A percentile compares a stretch with the other conserved stretches of the same genome.
Conservation (phyloP, 2,113 vertebrate species). For the Hydrochoerus hydrochaeris region DNA sequence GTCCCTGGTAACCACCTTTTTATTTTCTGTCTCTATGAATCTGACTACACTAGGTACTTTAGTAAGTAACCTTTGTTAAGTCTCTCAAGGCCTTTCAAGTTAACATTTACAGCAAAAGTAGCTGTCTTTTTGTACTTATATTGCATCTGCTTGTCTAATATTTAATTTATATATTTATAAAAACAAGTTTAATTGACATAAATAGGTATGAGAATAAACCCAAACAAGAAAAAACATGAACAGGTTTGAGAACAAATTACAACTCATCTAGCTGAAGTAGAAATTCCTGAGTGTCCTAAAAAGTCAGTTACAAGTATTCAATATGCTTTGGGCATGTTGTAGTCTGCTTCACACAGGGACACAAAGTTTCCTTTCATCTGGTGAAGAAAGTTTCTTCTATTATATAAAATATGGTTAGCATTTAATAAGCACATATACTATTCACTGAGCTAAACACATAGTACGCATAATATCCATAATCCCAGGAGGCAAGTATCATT, state of each 20-base stretch:
- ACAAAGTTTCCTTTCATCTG: not conserved
- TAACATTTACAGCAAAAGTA: conserved; percentile 38
- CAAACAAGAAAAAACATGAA: not conserved
- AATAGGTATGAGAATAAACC: not conserved
- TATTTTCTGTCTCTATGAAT: not conserved
- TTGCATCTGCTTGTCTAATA: conserved; percentile 29
- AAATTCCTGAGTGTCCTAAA: not conserved
- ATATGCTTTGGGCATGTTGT: accelerated
- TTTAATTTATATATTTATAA: conserved; percentile 51
- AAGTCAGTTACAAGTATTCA: not conserved
- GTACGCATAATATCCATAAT: not conserved
- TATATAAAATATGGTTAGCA: not conserved
- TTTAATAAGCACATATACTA: not conserved
- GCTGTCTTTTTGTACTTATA: conserved; percentile 18
- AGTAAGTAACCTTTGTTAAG: not conserved
- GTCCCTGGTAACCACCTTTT: not conserved
- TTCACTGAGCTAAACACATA: not conserved
- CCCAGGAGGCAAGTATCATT: not conserved
- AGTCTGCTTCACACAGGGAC: accelerated
- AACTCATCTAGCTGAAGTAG: not conserved
- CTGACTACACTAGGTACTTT: not conserved
- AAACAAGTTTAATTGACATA: not conserved
- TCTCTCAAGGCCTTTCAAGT: conserved; percentile 29
- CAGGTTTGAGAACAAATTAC: not conserved
- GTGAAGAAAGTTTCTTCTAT: not conserved